Conservation (phyloP, 2,888 invertebrate species). For the Sceliomorpha sp. region DNA sequence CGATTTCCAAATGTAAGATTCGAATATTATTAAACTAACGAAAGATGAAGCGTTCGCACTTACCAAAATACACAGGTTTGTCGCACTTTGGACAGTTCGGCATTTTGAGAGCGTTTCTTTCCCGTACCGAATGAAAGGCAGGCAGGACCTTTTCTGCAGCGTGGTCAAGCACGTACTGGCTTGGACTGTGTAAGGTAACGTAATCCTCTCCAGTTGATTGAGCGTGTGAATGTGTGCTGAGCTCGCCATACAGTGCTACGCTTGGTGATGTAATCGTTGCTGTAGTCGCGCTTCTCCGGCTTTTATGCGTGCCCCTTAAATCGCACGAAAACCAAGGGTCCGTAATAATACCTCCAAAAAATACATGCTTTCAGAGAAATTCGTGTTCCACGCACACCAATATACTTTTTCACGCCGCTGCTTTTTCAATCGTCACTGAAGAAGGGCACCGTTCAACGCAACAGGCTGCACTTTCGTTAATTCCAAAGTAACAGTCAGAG, state of each 20-base stretch:
- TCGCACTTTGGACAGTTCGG: conserved; percentile 84
- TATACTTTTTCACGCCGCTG: too few species aligned
- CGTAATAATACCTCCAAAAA: conserved; percentile 10
- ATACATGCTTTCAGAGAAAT: conserved; percentile 3
- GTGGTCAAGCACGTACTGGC: conserved; percentile 75
- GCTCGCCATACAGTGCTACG: conserved; percentile 42
- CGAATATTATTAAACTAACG: too few species aligned
- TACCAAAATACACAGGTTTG: conserved; percentile 84
- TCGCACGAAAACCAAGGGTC: conserved; percentile 4
- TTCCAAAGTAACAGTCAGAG: too few species aligned
- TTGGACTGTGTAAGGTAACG: conserved; percentile 71
- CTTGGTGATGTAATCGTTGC: conserved; percentile 55
- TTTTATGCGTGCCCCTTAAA: conserved; percentile 14
- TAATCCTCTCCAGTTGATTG: conserved; percentile 74
- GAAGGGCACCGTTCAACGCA: too few species aligned
- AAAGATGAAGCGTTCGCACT: too few species aligned
- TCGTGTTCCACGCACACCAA: too few species aligned
- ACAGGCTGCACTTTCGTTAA: too few species aligned
- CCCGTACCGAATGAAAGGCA: conserved; percentile 18
- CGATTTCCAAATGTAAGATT: too few species aligned
- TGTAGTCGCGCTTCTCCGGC: conserved; percentile 27
- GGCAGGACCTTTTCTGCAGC: conserved; percentile 61
- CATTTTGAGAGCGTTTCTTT: conserved; percentile 73
- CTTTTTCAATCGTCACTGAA: too few species aligned
- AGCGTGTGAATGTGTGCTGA: conserved; percentile 66